Base-by-base conservation (phyloP, 2,797 vertebrate species). In the Oophaga sylvatica region DNA sequence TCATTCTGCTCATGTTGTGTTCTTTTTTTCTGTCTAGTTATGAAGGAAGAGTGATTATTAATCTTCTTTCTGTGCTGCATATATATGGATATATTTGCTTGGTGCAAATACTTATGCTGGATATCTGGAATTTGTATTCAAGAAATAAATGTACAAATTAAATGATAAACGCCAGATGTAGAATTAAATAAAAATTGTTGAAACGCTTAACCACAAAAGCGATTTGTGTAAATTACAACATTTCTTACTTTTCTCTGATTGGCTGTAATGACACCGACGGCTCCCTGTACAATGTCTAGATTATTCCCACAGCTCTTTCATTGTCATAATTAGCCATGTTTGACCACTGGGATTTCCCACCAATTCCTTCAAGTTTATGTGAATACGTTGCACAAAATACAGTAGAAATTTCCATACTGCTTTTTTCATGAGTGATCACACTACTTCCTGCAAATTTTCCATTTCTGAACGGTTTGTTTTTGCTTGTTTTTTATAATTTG, bases 141-240 rank as follows among this genome's bases (percentile, higher is more conserved):
- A 75, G 29, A 83, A 31, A 73, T 83, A 67, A 83, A 73, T 83
- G 68, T 83, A 60, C 31, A 84, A 84, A 75, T 20, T 56, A 41
- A 59, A 62, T 75, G 53, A 73, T 65, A 11, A 20, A 65, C 62
- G n/a, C 62, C 62, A 65, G 22, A 65, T 65, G 62, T n/a, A 65
- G 22, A 65, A 10, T 65, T 22, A n/a, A 65, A 65, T n/a, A 65
- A n/a, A 65, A 65, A 65, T n/a, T n/a, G 17, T 20, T 7, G 62
- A 11, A 5, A 65, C 48, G 22, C 7, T n/a, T 11, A 65, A 65
- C 62, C 62, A 65, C 22, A 4, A 8, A 7, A 4, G 5, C 8
- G 11, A 2, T 53, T 53, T 53, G 5, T 53, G 48, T 53, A 8
- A 53, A 7, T 53, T 53, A 11, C 48, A 53, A 7, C 48, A 53